Evolutionary conservation across 2,888 invertebrate species (phyloP), one percentile per base, ranked within the genome.

Genomic region (Pseudeuparius sepicola): DNA sequence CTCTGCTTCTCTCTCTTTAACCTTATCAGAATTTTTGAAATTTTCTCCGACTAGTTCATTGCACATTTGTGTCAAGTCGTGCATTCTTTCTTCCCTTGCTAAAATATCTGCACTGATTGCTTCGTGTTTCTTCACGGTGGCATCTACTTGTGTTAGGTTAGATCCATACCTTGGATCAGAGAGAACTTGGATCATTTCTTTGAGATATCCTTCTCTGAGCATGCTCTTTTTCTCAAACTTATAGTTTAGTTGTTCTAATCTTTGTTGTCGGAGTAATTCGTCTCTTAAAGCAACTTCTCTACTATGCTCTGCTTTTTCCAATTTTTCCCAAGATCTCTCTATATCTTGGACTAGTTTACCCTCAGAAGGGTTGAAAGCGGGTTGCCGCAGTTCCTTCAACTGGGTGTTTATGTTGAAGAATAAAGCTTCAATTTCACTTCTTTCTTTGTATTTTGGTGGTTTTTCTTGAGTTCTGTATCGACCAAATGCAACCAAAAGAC

Each of bases 91-190:
- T 53, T 90, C 88, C 36, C 83, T 70, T 9, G 96, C 90, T 34
- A 94, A 67, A 36, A 97, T 96, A 57, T 97, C 97, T 0, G 96
- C 94, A 41, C 89, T 88, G 43, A 97, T 93, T 10, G 97, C 96
- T 63, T 97, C 96, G 58, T 97, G 96, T 56, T 97, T 97, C 67
- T 97, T 97, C 24, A 97, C 79, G 0, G 94, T 92, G 2, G 96
- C 96, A 59, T 97, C 96, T 0, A 96, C 92, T 58, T 96, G 93
- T 0, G 85, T 75, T 47, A 94, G 65, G 65, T 86, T 87, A 49
- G 84, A 84, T 2, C 88, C 88, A 62, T 92, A 92, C 36, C 90
- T 75, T 1, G 89, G 86, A 66, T 92, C 92, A 0, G 86, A 85
- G 11, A 97, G 66, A 7, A 97, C 92, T 60, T 87, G 87, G 47